Base-by-base conservation (phyloP, 2,888 invertebrate genomes). In the Megamerina dolium region DNA sequence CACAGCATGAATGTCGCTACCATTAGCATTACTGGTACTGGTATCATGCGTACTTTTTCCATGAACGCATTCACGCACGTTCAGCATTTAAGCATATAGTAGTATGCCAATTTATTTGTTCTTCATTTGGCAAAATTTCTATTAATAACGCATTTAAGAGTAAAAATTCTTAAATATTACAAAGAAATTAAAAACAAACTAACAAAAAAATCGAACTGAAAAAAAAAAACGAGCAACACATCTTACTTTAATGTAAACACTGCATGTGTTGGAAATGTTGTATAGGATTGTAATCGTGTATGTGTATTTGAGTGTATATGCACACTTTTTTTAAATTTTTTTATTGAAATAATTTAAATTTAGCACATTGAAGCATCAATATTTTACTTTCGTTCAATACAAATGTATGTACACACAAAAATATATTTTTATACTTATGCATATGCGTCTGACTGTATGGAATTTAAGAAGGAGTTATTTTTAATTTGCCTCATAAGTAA, bases 401-500 rank as follows among this genome's bases (percentile, higher is more conserved):
- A 26, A 20, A 19, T 29, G 21, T 31, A 26, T 41, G 29, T 29
- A 14, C n/a, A 17, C 35, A 30, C 12, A 23, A 30, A 42, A 37
- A n/a, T n/a, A n/a, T n/a, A n/a, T n/a, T n/a, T n/a, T n/a, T n/a
- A n/a, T n/a, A n/a, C n/a, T n/a, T n/a, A n/a, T n/a, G n/a, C n/a
- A n/a, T n/a, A n/a, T n/a, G n/a, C n/a, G n/a, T n/a, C n/a, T n/a
- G 51, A 19, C 54, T 44, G 40, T 46, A 53, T 52, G 56, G 51
- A 58, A 56, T 42, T 47, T 55, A 56, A 49, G 57, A 52, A 55
- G 61, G 63, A 60, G 63, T 56, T 63, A 65, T 65, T 63, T 63
- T 51, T 64, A 57, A 63, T 33, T 32, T 30, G 18, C 20, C 30
- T 44, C 33, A 30, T 36, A 23, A 16, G 37, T 12, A 16, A 16